Base-by-base conservation (phyloP, 37 sponge, comb jelly and placozoan genomes). In the Ianthella basta region DNA sequence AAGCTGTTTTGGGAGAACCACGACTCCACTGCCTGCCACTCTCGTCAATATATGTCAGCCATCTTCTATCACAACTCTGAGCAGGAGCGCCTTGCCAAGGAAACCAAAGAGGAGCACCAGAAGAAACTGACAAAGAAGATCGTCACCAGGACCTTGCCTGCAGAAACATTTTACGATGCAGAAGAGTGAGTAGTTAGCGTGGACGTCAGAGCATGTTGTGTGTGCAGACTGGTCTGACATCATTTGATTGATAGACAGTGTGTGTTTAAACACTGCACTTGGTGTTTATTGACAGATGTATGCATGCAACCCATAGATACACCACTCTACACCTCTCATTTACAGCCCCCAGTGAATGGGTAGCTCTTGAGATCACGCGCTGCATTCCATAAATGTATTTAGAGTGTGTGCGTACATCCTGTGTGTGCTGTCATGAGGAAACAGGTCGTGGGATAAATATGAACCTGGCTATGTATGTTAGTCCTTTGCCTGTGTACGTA, bases 41-140 rank as follows among this genome's bases (percentile, higher is more conserved):
- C 92, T 30, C 86, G 96, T n/a, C 98, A 97, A 70, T 97, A 97
- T 84, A 97, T 97, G 98, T 97, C 98, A 0, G 98, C 96, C 82
- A 93, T 97, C 30, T 97, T 95, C 86, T 97, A 93, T 63, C 98
- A 97, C 86, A 54, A 72, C 53, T 86, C 84, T 18, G 87, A 93
- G 38, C 98, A 97, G 87, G 88, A 89, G 68, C 55, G 50, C 21
- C 56, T 89, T n/a, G 98, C 98, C 10, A 87, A 94, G 56, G 88
- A 90, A 80, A 84, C 90, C 38, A 88, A 83, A 37, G 92, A 81
- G 14, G 90, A 90, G 57, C 89, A 87, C 53, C 98, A 97, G 89
- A 91, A 95, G 82, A 72, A 68, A 40, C 55, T 86, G 27, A 44
- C 39, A 0, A 85, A 85, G 72, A 88, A 85, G 55, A 97, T 97